These are phyloP conservation scores for Acridotheres tristis DNA, from an alignment of 2,797 vertebrate genomes.

Conservation along the genomic window DNA sequence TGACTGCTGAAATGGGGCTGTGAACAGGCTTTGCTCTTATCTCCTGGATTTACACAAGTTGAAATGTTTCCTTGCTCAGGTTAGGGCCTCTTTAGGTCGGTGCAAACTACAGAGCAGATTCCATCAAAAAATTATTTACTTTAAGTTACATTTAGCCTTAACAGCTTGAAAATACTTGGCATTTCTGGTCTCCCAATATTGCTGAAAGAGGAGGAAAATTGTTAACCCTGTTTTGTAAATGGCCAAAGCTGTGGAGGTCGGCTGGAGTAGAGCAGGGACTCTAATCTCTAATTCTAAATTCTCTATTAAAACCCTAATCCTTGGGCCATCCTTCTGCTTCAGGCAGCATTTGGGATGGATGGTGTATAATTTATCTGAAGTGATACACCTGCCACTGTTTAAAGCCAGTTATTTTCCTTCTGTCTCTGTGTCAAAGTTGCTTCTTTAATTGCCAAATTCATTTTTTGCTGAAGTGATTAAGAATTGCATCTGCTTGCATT, in stretches of 20 bases:
- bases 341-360: neutral
- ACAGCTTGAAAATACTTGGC: neutral
- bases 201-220: neutral
- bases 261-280: neutral
- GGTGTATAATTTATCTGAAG: neutral
- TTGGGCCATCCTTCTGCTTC: slow-evolving; percentile 24
- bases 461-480: neutral
- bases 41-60: neutral
- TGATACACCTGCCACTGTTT: neutral
- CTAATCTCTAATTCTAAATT: slow-evolving; percentile 29
- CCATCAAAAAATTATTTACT: neutral
- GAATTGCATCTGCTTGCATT: neutral
- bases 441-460: neutral
- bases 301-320: slow-evolving; percentile 36
- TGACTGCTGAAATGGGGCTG: neutral
- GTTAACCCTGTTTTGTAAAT: neutral
- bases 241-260: neutral
- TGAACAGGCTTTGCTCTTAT: neutral
- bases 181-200: neutral
- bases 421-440: neutral
- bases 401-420: neutral
- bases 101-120: neutral
- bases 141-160: neutral
- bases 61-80: neutral
- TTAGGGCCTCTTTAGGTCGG: neutral